Conservation (phyloP, 2,797 vertebrate genomes). For the Leptoclinus maculatus region DNA sequence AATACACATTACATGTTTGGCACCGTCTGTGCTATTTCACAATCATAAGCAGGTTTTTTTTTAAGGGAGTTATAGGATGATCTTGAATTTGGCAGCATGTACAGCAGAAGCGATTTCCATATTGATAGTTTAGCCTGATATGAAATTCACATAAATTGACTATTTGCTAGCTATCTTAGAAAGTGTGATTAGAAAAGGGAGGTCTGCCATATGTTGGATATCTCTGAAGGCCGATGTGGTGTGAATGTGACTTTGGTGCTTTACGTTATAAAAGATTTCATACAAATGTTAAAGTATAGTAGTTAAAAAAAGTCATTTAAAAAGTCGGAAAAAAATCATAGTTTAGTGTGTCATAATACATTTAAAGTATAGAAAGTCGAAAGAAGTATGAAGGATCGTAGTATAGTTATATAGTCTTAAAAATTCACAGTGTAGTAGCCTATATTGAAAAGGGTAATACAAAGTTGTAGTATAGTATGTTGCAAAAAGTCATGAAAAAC, state of each 20-base stretch:
- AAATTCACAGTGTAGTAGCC: neutral
- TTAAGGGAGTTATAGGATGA: constrained; percentile 59
- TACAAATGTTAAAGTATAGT: neutral
- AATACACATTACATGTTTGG: constrained; percentile 70
- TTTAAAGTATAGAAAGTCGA: too few species aligned
- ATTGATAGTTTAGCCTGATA: constrained; percentile 57
- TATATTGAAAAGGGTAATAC: neutral
- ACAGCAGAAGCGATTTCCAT: constrained; percentile 58
- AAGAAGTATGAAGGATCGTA: neutral
- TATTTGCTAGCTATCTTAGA: constrained; percentile 23
- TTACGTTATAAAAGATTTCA: too few species aligned
- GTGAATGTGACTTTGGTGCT: neutral
- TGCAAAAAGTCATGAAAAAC: neutral
- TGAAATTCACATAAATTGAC: constrained; percentile 41
- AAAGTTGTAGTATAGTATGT: neutral
- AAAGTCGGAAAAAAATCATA: too few species aligned
- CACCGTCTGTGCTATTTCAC: constrained; percentile 49
- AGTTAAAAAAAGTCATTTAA: neutral
- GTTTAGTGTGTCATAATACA: too few species aligned
- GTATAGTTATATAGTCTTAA: neutral
- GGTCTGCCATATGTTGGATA: neutral
- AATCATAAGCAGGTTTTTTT: constrained; percentile 75
- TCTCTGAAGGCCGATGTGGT: neutral
- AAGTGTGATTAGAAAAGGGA: neutral
- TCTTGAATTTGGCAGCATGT: constrained; percentile 58